Percentiles rank a stretch among this genome's conserved stretches.
Conservation (phyloP, 1,140 invertebrate genomes). For the Andrena cerasifolii region DNA sequence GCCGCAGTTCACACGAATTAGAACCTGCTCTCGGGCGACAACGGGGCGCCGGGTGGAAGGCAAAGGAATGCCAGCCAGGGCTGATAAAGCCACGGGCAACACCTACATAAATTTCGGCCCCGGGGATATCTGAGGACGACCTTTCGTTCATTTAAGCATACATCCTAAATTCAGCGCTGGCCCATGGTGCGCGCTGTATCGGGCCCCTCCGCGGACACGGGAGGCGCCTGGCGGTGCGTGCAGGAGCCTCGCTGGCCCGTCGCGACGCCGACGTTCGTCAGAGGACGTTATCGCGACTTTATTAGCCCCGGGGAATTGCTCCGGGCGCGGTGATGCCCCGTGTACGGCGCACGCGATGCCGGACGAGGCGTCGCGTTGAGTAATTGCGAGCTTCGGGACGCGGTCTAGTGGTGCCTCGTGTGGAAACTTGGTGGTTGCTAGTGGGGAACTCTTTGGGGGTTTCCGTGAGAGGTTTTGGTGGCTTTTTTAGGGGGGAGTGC, state of each 20-base stretch:
- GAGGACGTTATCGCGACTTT: constrained; percentile 12
- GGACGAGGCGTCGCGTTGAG: too few relatives aligned
- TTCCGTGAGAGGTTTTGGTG: too few relatives aligned
- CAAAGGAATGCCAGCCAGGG: constrained; percentile 79
- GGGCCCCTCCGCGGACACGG: constrained; percentile 34
- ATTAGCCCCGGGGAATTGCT: neutral
- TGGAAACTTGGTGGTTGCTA: too few relatives aligned
- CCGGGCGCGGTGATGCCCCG: neutral
- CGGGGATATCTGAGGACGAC: constrained; percentile 78
- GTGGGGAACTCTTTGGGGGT: too few relatives aligned
- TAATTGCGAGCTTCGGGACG: too few relatives aligned
- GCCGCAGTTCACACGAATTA: constrained; percentile 77
- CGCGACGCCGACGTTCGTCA: constrained; percentile 33
- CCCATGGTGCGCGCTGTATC: constrained; percentile 55
- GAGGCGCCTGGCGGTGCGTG: constrained; percentile 55
- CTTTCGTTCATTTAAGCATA: constrained; percentile 81
- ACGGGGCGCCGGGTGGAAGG: constrained; percentile 80
- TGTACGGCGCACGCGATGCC: neutral
- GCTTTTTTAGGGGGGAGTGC: too few relatives aligned
- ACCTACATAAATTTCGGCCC: constrained; percentile 83
- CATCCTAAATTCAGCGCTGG: constrained; percentile 79
- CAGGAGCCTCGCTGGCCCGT: constrained; percentile 30
- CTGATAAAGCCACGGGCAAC: constrained; percentile 82
- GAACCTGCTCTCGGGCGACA: constrained; percentile 82
- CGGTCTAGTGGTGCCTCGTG: too few relatives aligned